Base-by-base conservation (phyloP, 2,797 vertebrate genomes). In the Alcedo quadribrachys region DNA sequence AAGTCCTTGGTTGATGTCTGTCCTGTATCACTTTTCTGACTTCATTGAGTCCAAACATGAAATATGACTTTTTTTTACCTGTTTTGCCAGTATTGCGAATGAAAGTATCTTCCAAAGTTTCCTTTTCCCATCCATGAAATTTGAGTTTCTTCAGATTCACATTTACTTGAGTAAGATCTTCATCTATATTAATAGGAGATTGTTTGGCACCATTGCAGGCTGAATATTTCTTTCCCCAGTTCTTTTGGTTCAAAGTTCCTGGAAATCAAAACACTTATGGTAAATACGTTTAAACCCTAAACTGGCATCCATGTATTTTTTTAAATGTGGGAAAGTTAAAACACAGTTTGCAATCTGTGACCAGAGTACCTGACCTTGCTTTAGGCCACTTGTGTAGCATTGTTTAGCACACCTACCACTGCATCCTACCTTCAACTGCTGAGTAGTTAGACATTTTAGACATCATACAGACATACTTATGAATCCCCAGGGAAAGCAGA, bases 71-170 rank as follows among this genome's bases (percentile, higher is more conserved):
- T 58, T 97, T 94, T 58, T 97, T 94, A 99, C 99, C 99, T 75
- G 99, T 99, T 98, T 99, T 99, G 40, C 99, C 99, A 66, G 99
- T 98, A 65, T 99, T 99, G 80, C 97, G 98, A 95, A 99, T 98
- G 94, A 97, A 98, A 10, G 98, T 98, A n/a, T 94, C 92, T 91
- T 98, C 98, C 37, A 94, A 92, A 9, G 98, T 98, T 87, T 96
- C 89, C 81, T 96, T 97, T 71, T 98, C 98, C 99, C 99, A 99
- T 67, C 98, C 98, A 37, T 99, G 98, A 66, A 99, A 98, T 73
- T 93, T 97, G 85, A 99, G 96, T 91, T 98, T 98, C 97, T 99
- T 98, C 94, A 99, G 98, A 96, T 99, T 98, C 90, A 98, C 97
- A 95, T 99, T 99, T 62, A 99, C 98, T 97, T 98, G 99, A 21